Evolutionary conservation across 2,113 vertebrate genomes (phyloP).

Genomic region (Phainopepla nitens): DNA sequence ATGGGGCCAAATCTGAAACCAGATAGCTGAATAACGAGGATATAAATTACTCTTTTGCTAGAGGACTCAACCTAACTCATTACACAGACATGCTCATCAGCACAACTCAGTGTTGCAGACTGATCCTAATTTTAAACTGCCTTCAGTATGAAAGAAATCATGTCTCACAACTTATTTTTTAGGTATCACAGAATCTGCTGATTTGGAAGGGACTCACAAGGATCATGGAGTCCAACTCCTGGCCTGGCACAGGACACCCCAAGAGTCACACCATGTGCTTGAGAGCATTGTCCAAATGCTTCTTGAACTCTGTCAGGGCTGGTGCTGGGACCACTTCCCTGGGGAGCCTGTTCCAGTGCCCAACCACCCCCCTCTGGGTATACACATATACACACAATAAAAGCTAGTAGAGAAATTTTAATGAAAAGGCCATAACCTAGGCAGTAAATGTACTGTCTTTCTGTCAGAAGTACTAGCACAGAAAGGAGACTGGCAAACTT

Average conservation of each 20-base stretch:
- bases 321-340: background rate
- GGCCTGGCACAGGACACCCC: background rate
- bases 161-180: background rate
- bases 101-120: background rate
- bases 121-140: background rate
- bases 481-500: background rate
- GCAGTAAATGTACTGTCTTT: background rate
- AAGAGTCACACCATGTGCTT: background rate
- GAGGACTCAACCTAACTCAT: background rate
- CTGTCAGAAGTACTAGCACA: background rate
- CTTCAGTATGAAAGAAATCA: background rate
- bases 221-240: accelerated
- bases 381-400: background rate
- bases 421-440: background rate
- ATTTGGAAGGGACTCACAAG: background rate
- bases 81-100: background rate
- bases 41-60: background rate
- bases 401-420: background rate
- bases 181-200: background rate
- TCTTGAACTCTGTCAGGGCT: background rate
- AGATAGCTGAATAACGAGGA: background rate
- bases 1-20: background rate
- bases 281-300: accelerated
- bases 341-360: background rate
- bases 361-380: background rate